Evolutionary conservation across 2,113 vertebrate species (phyloP).

Genomic region (Muscicapa adusta): DNA sequence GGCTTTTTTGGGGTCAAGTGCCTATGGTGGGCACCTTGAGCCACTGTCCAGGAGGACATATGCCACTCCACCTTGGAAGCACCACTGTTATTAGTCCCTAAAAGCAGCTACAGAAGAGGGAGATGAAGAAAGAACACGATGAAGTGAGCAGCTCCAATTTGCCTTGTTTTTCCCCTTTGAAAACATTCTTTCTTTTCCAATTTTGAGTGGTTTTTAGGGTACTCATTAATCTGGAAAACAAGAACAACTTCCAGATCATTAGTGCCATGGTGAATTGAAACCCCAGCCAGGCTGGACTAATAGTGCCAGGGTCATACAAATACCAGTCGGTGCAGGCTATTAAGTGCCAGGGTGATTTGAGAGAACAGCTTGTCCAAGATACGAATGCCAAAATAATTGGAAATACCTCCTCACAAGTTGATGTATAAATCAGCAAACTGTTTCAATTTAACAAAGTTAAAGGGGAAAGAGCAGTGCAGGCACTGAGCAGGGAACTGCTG

Average conservation of each 20-base stretch:
- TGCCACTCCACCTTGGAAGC: fast-evolving
- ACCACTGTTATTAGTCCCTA: fast-evolving
- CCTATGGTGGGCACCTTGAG: neutral
- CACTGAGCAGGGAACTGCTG: neutral
- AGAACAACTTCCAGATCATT: slow-evolving; percentile 76
- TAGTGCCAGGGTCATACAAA: slow-evolving; percentile 75
- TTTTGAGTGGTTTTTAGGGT: slow-evolving; percentile 69
- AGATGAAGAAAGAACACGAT: neutral
- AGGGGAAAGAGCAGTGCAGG: neutral
- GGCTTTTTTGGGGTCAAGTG: neutral
- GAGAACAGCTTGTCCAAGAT: slow-evolving; percentile 75
- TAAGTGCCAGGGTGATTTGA: slow-evolving; percentile 77
- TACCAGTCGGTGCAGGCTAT: slow-evolving; percentile 61
- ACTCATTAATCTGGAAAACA: slow-evolving; percentile 76
- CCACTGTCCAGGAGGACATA: fast-evolving
- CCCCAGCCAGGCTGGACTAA: slow-evolving; percentile 71
- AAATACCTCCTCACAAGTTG: slow-evolving; percentile 65
- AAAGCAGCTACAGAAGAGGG: neutral
- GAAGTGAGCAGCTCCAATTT: neutral
- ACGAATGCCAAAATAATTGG: slow-evolving; percentile 77
- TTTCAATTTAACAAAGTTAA: slow-evolving; percentile 64
- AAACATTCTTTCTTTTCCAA: slow-evolving; percentile 63
- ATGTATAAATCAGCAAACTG: slow-evolving; percentile 69
- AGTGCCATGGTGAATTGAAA: slow-evolving; percentile 68
- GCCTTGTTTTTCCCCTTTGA: slow-evolving; percentile 43